Evolutionary conservation across 2,888 invertebrate species (phyloP).

Genomic region (Mythimna ferrago): DNA sequence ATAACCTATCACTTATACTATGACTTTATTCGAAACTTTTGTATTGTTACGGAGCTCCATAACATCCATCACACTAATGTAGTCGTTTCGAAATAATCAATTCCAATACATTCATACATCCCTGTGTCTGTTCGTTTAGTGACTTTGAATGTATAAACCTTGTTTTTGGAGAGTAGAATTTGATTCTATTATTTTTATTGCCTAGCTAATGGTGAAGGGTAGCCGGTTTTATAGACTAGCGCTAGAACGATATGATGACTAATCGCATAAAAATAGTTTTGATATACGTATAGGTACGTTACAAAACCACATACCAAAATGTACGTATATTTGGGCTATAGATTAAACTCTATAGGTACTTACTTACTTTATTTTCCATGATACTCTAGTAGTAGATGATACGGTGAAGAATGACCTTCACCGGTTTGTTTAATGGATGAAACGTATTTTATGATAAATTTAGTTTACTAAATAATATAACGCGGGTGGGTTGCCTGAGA

Average conservation of each 20-base stretch:
- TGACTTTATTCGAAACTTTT: too few species aligned
- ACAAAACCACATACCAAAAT: constrained; percentile 2
- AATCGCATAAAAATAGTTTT: constrained; percentile 5
- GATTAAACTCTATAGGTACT: neutral
- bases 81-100: neutral
- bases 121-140: neutral
- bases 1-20: too few species aligned
- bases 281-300: neutral
- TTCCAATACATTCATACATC: neutral
- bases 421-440: too few species aligned
- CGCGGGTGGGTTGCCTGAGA: too few species aligned
- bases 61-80: neutral
- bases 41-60: too few species aligned
- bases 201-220: neutral
- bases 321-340: neutral
- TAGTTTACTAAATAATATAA: too few species aligned
- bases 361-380: neutral
- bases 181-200: neutral
- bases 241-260: constrained; percentile 10
- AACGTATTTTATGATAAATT: too few species aligned
- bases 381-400: too few species aligned
- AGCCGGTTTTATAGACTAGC: constrained; percentile 4
- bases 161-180: neutral
- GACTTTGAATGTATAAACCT: constrained; percentile 8
- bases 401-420: too few species aligned